phyloP scores from a whole-genome alignment of 92 coral and sea anemone species.

The Paramuricea clavata region DNA sequence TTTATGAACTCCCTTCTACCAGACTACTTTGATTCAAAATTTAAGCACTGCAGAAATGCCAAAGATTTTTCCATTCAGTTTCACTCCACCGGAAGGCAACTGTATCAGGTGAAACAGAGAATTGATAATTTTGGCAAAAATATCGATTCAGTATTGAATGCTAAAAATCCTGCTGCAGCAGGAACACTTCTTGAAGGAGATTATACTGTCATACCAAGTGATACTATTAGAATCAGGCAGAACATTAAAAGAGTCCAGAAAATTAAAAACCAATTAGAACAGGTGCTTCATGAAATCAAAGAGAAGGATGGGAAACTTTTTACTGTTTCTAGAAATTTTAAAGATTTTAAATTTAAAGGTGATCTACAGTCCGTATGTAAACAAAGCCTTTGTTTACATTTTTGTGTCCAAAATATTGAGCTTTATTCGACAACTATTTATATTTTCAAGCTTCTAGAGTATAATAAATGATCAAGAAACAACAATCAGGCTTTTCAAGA shows the following conservation, averaged over 20 bases:
- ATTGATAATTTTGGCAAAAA: constrained; percentile 38
- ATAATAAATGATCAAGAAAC: too few species aligned
- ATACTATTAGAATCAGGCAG: constrained; percentile 40
- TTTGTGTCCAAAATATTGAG: too few species aligned
- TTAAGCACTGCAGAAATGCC: constrained; percentile 47
- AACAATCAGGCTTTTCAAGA: too few species aligned
- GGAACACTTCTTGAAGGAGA: constrained; percentile 19
- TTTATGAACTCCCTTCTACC: constrained; percentile 31
- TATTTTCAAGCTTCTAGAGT: too few species aligned
- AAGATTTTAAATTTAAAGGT: too few species aligned
- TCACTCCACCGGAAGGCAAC: constrained; percentile 43
- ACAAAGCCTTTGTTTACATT: too few species aligned
- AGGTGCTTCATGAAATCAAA: constrained; percentile 47
- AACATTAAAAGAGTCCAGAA: constrained; percentile 37
- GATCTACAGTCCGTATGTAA: too few species aligned
- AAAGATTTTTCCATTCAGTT: constrained; percentile 35
- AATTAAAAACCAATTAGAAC: constrained; percentile 42
- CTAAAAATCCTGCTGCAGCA: constrained; percentile 20
- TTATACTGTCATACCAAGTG: constrained; percentile 37
- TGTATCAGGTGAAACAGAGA: constrained; percentile 42
- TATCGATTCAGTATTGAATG: constrained; percentile 40
- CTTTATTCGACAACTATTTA: too few species aligned
- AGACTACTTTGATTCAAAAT: constrained; percentile 37
- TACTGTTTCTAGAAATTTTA: constrained; percentile 33
- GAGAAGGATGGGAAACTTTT: constrained; percentile 38